phyloP scores from a whole-genome alignment of 2,797 vertebrate species.

The Onychomys leucogaster region DNA sequence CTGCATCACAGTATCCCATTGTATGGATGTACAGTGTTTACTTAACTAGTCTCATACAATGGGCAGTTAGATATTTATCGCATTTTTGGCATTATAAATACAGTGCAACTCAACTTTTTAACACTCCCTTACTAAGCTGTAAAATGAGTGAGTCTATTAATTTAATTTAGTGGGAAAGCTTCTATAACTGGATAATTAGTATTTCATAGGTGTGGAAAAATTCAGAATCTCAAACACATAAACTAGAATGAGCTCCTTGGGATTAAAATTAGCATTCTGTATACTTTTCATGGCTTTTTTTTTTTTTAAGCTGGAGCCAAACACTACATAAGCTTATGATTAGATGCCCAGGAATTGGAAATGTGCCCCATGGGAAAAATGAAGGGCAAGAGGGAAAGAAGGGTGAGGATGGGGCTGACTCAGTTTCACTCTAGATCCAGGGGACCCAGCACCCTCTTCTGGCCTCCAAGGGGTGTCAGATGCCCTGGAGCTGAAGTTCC shows the following conservation, averaged over 20 bases:
- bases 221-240: conserved; percentile 79
- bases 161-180: conserved; percentile 82
- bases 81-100: conserved; percentile 73
- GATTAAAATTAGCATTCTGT: conserved; percentile 79
- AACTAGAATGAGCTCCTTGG: conserved; percentile 78
- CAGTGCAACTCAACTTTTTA: conserved; percentile 74
- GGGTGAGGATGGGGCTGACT: neutral
- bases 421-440: neutral
- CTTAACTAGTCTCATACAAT: conserved; percentile 68
- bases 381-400: conserved; percentile 20
- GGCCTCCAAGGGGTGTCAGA: neutral
- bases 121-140: conserved; percentile 76
- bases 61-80: conserved; percentile 69
- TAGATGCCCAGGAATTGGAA: conserved; percentile 70
- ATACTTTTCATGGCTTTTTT: neutral
- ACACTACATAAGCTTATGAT: conserved; percentile 85
- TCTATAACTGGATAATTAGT: conserved; percentile 81
- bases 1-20: conserved; percentile 39
- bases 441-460: neutral
- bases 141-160: conserved; percentile 82
- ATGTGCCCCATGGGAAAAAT: conserved; percentile 54
- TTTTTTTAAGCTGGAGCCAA: conserved; percentile 50
- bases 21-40: conserved; percentile 45
- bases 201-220: conserved; percentile 82
- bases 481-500: neutral